A percentile compares a stretch with the other conserved stretches of the same genome.
phyloP scores from a whole-genome alignment of 2,797 vertebrate genomes.

The Masticophis lateralis region DNA sequence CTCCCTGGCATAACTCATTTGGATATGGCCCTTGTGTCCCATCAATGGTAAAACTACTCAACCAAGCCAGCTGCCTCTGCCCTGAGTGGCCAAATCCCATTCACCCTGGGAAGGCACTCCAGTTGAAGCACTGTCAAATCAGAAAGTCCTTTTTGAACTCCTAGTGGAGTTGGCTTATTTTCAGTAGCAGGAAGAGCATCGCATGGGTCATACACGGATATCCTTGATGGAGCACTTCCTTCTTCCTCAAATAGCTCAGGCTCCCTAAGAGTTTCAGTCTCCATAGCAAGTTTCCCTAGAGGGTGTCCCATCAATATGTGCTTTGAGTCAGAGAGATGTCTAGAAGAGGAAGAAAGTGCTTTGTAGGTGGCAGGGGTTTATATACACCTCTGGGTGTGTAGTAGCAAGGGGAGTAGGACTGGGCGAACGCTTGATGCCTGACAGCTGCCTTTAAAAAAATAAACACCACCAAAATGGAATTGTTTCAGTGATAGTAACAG shows the following conservation, averaged over 20 bases:
- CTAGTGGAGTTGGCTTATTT: neutral
- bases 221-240: neutral
- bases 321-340: constrained; percentile 7
- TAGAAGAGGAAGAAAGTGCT: neutral
- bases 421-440: neutral
- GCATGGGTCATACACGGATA: neutral
- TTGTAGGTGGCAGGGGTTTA: constrained; percentile 8
- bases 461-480: neutral
- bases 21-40: neutral
- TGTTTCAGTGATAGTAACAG: neutral
- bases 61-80: neutral
- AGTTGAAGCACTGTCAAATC: neutral
- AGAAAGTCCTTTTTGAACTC: neutral
- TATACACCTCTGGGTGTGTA: neutral
- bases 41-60: neutral
- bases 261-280: neutral
- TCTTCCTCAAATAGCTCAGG: neutral
- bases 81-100: neutral
- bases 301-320: neutral
- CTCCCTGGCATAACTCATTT: constrained; percentile 8
- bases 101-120: neutral
- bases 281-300: neutral
- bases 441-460: neutral
- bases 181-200: neutral
- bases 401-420: neutral